Evolutionary conservation across 2,113 vertebrate species (phyloP).

Genomic region (Phalacrocorax pelagicus): DNA sequence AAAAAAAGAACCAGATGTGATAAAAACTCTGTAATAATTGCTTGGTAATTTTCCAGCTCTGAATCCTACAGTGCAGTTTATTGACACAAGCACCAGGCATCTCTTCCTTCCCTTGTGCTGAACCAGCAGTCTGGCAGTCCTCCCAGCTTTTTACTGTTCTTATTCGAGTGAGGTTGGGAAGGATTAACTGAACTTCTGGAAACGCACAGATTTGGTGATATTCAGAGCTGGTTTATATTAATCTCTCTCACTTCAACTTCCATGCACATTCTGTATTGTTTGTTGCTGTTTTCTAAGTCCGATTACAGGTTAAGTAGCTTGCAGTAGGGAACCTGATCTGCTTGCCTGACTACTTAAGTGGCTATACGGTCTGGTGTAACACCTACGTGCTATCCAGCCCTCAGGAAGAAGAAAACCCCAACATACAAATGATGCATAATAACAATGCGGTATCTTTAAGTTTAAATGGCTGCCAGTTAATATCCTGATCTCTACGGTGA

Average conservation of each 20-base stretch:
- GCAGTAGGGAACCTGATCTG: background rate
- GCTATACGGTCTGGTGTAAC: background rate
- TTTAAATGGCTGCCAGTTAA: background rate
- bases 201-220: background rate
- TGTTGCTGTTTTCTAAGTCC: background rate
- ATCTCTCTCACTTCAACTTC: background rate
- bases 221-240: background rate
- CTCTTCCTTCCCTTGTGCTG: slow-evolving; percentile 45
- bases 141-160: background rate
- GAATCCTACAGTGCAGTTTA: slow-evolving; percentile 43
- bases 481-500: background rate
- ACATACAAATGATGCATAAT: background rate
- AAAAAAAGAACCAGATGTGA: slow-evolving; percentile 59
- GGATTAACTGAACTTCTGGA: background rate
- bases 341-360: background rate
- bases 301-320: background rate
- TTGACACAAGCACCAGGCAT: slow-evolving; percentile 40
- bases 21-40: slow-evolving; percentile 56
- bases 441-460: background rate
- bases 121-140: slow-evolving; percentile 30
- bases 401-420: background rate
- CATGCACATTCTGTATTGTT: background rate
- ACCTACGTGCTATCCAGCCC: background rate
- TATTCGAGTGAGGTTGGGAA: background rate
- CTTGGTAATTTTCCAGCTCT: slow-evolving; percentile 55